Evolutionary conservation across 2,888 invertebrate genomes (phyloP).

Genomic region (Ethmia dodecea): DNA sequence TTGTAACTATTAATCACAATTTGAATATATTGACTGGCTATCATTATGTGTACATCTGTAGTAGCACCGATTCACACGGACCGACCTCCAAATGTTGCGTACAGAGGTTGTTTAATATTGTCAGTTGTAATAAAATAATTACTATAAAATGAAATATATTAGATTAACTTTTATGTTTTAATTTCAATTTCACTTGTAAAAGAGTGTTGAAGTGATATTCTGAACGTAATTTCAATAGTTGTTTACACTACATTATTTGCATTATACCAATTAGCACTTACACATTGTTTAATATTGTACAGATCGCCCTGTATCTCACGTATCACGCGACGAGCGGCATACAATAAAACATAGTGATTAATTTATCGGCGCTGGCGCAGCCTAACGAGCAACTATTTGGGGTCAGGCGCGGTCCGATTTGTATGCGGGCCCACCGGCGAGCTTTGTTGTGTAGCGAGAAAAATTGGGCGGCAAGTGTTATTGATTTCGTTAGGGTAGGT

Average conservation of each 20-base stretch:
- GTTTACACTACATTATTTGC: neutral
- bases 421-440: constrained; percentile 40
- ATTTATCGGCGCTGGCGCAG: constrained; percentile 52
- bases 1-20: constrained; percentile 62
- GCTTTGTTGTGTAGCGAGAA: constrained; percentile 13
- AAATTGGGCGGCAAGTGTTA: constrained; percentile 20
- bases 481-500: constrained; percentile 18
- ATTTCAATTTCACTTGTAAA: neutral
- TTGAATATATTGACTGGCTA: constrained; percentile 64
- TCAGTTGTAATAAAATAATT: neutral
- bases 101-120: constrained; percentile 36
- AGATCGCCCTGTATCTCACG: constrained; percentile 37
- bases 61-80: constrained; percentile 52
- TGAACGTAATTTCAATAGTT: neutral
- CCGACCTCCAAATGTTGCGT: constrained; percentile 28
- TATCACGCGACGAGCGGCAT: constrained; percentile 37
- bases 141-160: too few species aligned
- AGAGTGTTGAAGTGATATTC: neutral
- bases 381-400: constrained; percentile 65
- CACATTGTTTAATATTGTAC: constrained; percentile 4
- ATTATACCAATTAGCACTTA: neutral
- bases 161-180: too few species aligned
- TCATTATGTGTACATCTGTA: constrained; percentile 48
- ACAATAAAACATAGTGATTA: constrained; percentile 72
- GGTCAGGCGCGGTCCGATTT: constrained; percentile 46